Base-by-base conservation (phyloP, 2,797 vertebrate genomes). In the Eulemur mongoz region DNA sequence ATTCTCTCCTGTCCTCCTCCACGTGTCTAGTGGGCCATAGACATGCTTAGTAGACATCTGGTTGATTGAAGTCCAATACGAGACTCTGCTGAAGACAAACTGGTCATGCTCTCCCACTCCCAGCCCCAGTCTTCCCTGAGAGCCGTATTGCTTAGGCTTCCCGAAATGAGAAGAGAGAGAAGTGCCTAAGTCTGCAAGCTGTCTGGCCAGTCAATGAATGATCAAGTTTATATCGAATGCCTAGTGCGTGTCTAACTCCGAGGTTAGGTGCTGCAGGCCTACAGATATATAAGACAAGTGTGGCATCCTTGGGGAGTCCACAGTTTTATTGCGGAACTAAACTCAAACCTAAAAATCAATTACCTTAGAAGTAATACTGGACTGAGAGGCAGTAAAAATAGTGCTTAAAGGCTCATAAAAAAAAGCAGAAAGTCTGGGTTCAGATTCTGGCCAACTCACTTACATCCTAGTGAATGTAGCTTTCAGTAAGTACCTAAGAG, bases 281-380 rank as follows among this genome's bases (percentile, higher is more conserved):
- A 6, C 73, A 91, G 85, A 81, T 10, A 25, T 14, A 73, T 5
- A 67, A 95, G 91, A 45, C 70, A 61, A 4, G 50, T 0, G 1
- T 40, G 63, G 54, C 57, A 80, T 97, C 92, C 88, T 83, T 81
- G 32, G 95, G 85, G 96, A 95, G 69, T 73, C 69, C 45, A 78
- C 81, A 35, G 76, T 90, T 95, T 97, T 93, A 97, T 91, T 91
- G 90, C 18, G 2, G 85, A 95, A 95, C 95, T 96, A 97, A 96
- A 97, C 72, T 70, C 72, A 97, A 95, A 96, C 92, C 93, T 95
- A 91, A 95, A 97, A 97, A 95, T 96, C 96, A 97, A 93, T 97
- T 93, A 95, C 88, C 94, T 96, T 76, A 85, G 91, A 95, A 86
- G 69, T 91, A 91, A 87, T 93, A 83, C 82, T 20, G 79, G 63